These are phyloP conservation scores for Prosopocoilus inquinatus DNA, from an alignment of 2,888 invertebrate species.

Conservation along the genomic window DNA sequence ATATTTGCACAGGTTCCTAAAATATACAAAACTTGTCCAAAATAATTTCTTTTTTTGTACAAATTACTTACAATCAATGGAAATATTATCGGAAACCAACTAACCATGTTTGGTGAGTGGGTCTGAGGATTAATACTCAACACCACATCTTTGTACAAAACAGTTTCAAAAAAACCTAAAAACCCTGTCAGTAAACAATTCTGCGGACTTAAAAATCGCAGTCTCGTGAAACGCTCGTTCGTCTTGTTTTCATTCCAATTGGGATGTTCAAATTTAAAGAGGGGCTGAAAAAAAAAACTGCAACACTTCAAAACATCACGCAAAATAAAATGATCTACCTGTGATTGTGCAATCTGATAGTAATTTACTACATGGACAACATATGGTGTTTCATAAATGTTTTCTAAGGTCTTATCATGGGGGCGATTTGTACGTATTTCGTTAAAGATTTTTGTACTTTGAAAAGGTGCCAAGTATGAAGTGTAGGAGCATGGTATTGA, in stretches of 20 bases:
- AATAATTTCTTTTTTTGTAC: background rate
- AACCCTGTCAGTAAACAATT: slow-evolving; percentile 90
- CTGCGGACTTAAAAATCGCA: slow-evolving; percentile 68
- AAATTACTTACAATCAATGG: slow-evolving; percentile 69
- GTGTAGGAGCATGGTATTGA: slow-evolving; percentile 89
- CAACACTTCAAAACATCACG: background rate
- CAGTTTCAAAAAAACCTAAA: slow-evolving; percentile 92
- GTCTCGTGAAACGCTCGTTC: slow-evolving; percentile 70
- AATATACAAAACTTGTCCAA: slow-evolving; percentile 14
- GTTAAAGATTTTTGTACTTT: slow-evolving; percentile 82
- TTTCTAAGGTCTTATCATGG: slow-evolving; percentile 54
- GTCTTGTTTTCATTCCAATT: slow-evolving; percentile 65
- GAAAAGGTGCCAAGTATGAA: slow-evolving; percentile 90
- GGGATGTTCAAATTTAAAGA: slow-evolving; percentile 92
- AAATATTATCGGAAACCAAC: slow-evolving; percentile 97
- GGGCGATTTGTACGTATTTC: slow-evolving; percentile 62
- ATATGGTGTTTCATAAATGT: slow-evolving; percentile 79
- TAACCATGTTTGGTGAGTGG: slow-evolving; percentile 90
- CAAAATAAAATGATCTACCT: slow-evolving; percentile 43
- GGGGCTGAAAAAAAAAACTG: slow-evolving; percentile 51
- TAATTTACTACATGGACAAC: slow-evolving; percentile 90
- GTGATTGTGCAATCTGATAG: slow-evolving; percentile 71
- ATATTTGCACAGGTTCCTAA: slow-evolving; percentile 73
- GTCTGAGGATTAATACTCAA: slow-evolving; percentile 89
- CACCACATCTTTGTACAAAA: slow-evolving; percentile 78